These are phyloP conservation scores for Callipepla californica DNA, from an alignment of 2,113 vertebrate species.

Conservation along the genomic window DNA sequence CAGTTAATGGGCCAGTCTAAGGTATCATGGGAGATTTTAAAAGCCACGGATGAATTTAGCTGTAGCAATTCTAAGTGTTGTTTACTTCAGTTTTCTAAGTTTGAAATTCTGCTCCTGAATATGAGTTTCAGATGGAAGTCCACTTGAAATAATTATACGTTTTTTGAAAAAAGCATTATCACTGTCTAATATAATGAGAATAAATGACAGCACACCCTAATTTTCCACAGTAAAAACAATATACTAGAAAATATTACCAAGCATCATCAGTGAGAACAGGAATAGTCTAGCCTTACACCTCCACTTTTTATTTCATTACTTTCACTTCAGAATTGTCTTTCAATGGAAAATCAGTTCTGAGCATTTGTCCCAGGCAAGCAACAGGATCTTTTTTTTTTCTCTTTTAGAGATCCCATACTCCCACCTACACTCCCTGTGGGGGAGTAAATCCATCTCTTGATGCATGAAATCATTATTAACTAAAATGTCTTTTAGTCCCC, in stretches of 20 bases:
- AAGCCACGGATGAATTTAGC: constrained; percentile 24
- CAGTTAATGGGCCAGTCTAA: neutral
- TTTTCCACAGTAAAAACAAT: constrained; percentile 5
- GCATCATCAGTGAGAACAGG: neutral
- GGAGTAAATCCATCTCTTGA: neutral
- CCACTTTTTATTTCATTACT: neutral
- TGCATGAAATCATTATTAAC: neutral
- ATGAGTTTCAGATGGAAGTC: neutral
- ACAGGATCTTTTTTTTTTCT: neutral
- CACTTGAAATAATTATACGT: neutral
- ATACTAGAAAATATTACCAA: constrained; percentile 10
- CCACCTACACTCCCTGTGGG: neutral
- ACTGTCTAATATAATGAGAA: neutral
- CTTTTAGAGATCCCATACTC: neutral
- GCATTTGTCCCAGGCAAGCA: neutral
- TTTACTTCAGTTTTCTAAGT: neutral
- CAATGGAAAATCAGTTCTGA: constrained; percentile 16
- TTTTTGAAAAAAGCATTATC: neutral
- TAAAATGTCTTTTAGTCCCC: neutral
- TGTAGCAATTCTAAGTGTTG: neutral
- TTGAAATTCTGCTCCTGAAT: constrained; percentile 1
- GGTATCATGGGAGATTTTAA: neutral
- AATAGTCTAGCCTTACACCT: neutral
- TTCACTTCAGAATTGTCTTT: constrained; percentile 45
- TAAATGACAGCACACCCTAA: neutral